phyloP scores from a whole-genome alignment of 2,888 invertebrate species.

The Scaptodrosophila latifasciaeformis region DNA sequence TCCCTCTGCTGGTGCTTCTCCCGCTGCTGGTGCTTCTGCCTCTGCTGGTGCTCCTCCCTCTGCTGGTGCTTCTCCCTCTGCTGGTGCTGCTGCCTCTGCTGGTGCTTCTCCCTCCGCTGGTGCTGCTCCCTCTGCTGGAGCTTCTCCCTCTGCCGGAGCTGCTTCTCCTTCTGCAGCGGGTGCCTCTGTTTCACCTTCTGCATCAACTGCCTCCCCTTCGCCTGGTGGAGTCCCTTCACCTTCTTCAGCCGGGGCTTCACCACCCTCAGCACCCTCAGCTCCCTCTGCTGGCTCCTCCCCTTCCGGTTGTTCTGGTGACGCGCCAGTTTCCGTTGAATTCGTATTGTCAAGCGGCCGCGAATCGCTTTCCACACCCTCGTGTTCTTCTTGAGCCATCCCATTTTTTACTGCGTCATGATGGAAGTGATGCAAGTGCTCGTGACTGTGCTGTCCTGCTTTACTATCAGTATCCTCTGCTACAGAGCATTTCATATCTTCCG shows the following conservation, averaged over 20 bases:
- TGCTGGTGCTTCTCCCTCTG: neutral
- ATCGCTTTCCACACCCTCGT: conserved; percentile 37
- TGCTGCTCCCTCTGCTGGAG: neutral
- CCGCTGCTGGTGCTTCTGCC: neutral
- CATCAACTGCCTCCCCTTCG: neutral
- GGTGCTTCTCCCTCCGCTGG: neutral
- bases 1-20: too few species aligned
- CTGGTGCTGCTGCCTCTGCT: neutral
- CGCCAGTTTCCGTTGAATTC: conserved; percentile 38
- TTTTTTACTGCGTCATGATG: conserved; percentile 39
- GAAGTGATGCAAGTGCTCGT: conserved; percentile 59
- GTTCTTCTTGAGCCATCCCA: conserved; percentile 6
- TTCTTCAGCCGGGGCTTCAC: neutral
- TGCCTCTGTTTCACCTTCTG: neutral
- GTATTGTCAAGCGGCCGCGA: conserved; percentile 48
- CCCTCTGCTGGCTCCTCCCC: neutral
- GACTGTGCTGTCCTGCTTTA: conserved; percentile 28
- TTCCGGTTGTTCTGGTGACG: neutral
- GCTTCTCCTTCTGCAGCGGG: neutral
- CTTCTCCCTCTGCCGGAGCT: neutral
- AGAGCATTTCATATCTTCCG: conserved; percentile 23
- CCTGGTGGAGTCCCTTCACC: neutral
- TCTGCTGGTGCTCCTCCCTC: too few species aligned
- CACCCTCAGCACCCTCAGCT: neutral
- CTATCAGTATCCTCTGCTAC: conserved; percentile 8